These are phyloP conservation scores for Macrobrachium nipponense DNA, from an alignment of 1,140 invertebrate species.

Conservation along the genomic window DNA sequence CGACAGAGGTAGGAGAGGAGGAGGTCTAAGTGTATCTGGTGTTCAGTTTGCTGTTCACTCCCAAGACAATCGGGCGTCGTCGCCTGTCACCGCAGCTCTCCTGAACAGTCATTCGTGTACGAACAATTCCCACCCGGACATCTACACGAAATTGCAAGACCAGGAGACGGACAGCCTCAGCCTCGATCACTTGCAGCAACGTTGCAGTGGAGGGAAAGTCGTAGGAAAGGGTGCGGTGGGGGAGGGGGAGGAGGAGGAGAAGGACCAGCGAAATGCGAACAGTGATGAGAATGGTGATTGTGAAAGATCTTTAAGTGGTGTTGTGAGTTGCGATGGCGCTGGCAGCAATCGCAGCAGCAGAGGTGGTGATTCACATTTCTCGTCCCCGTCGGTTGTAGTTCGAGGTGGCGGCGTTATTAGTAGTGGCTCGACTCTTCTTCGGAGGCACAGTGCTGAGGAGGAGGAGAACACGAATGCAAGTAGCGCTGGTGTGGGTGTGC, in stretches of 20 bases:
- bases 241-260: not conserved
- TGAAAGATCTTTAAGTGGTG: not conserved
- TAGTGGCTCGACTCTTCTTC: not conserved
- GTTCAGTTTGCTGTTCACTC: constrained; percentile 49
- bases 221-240: not conserved
- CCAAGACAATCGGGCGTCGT: constrained; percentile 32
- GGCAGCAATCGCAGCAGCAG: not conserved
- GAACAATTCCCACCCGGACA: constrained; percentile 52
- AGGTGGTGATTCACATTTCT: not conserved
- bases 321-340: constrained; percentile 14
- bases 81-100: constrained; percentile 2
- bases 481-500: not conserved
- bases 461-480: constrained; percentile 5
- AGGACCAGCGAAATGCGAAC: not conserved
- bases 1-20: too few relatives aligned
- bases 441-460: constrained; percentile 49
- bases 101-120: constrained; percentile 49
- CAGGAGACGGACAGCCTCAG: not conserved
- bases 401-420: too few relatives aligned
- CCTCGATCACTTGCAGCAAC: too few relatives aligned
- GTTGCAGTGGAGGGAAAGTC: too few relatives aligned
- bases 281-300: constrained; percentile 12
- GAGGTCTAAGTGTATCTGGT: not conserved
- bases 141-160: constrained; percentile 37
- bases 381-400: too few relatives aligned